A percentile compares a stretch with the other conserved stretches of the same genome.
These are phyloP conservation scores for Pantelozetes paolii DNA, from an alignment of 2,888 invertebrate species.

Conservation along the genomic window DNA sequence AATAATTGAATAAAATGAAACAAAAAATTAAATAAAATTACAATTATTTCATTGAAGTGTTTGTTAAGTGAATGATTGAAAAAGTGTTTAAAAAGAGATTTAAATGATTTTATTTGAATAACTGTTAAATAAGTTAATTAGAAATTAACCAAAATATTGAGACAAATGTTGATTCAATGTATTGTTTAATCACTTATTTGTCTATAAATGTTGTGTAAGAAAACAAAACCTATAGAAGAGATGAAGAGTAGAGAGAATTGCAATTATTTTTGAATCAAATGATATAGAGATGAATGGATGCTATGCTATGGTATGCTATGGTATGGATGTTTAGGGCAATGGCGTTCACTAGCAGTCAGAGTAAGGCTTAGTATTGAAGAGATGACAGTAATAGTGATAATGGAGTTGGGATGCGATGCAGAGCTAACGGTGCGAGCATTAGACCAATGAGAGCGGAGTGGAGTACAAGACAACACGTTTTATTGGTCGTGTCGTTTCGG, in stretches of 20 bases:
- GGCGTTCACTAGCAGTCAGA: not conserved
- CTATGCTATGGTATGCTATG: not conserved
- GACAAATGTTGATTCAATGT: not conserved
- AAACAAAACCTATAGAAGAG: not conserved
- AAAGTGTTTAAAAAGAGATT: not conserved
- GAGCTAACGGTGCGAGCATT: not conserved
- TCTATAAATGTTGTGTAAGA: not conserved
- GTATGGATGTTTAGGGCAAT: not conserved
- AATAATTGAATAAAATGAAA: not conserved
- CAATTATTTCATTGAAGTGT: not conserved
- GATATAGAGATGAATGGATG: not conserved
- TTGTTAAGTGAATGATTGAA: not conserved
- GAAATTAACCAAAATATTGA: not conserved
- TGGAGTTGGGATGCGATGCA: constrained; percentile 21
- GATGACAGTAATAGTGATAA: constrained; percentile 13
- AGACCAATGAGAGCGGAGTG: constrained; percentile 15
- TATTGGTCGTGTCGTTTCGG: constrained; percentile 31
- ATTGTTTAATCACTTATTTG: not conserved
- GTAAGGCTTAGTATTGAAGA: not conserved
- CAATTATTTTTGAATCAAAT: not conserved
- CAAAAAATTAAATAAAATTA: no score
- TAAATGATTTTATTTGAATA: constrained; percentile 24
- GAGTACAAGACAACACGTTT: constrained; percentile 9
- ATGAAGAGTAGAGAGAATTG: no score
- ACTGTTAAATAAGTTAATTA: constrained; percentile 10